Percentiles rank a stretch among this genome's conserved stretches.
Evolutionary conservation across 2,113 vertebrate species (phyloP).

Genomic region (Anolis carolinensis): DNA sequence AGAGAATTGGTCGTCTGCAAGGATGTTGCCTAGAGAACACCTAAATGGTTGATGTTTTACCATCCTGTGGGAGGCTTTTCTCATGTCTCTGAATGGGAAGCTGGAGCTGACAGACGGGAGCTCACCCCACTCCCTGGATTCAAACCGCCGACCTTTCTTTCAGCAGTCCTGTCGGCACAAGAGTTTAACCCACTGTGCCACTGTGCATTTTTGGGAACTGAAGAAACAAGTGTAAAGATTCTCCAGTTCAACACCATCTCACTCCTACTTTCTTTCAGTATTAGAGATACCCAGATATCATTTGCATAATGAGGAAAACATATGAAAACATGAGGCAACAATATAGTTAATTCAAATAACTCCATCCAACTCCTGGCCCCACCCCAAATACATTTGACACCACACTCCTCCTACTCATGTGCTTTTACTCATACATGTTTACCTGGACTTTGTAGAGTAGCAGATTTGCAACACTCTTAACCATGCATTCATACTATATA

Average conservation of each 20-base stretch:
- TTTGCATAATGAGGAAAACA: not conserved
- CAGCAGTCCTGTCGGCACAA: too few relatives aligned
- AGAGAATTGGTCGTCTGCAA: too few relatives aligned
- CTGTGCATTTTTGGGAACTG: not conserved
- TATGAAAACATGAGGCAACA: not conserved
- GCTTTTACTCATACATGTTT: not conserved
- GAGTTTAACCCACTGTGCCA: too few relatives aligned
- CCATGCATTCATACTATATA: rapidly evolving
- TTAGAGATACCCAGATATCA: not conserved
- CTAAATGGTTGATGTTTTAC: too few relatives aligned
- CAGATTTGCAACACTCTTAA: rapidly evolving
- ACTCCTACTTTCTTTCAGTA: not conserved
- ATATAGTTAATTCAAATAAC: not conserved
- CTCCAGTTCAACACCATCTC: not conserved
- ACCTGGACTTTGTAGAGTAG: rapidly evolving
- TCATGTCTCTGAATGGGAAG: too few relatives aligned
- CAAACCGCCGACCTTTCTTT: too few relatives aligned
- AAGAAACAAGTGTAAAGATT: not conserved
- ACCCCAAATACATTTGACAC: not conserved
- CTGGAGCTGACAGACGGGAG: too few relatives aligned
- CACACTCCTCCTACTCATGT: not conserved
- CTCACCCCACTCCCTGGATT: too few relatives aligned
- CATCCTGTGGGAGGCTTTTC: too few relatives aligned
- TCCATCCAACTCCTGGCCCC: not conserved
- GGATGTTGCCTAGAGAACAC: too few relatives aligned